These are phyloP conservation scores for Peromyscus nudipes DNA, from an alignment of 2,797 vertebrate genomes.

Conservation along the genomic window DNA sequence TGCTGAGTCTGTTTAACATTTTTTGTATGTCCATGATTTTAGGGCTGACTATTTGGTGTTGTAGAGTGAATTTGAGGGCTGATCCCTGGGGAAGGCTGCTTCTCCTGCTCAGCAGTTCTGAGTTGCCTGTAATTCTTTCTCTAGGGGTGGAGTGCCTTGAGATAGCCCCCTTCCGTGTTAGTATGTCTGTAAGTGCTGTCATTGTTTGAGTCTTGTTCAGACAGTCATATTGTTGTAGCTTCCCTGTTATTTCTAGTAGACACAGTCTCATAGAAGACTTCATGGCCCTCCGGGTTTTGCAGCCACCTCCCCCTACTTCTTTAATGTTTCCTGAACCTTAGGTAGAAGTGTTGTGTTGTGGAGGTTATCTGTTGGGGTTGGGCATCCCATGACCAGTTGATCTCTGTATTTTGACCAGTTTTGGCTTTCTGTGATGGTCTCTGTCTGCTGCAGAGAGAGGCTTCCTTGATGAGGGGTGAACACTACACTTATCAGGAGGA, in stretches of 20 bases:
- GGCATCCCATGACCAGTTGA: not conserved
- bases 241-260: not conserved
- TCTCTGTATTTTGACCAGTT: not conserved
- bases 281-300: too few relatives aligned
- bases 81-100: not conserved
- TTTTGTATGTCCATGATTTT: not conserved
- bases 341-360: not conserved
- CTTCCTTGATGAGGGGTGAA: not conserved
- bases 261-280: not conserved
- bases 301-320: too few relatives aligned
- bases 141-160: not conserved
- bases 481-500: not conserved
- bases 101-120: not conserved
- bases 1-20: not conserved
- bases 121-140: not conserved
- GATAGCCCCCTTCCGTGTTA: not conserved
- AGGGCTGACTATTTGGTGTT: not conserved
- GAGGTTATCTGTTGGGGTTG: not conserved
- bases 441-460: not conserved
- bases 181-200: not conserved
- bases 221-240: not conserved
- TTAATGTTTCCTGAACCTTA: not conserved
- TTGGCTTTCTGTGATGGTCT: not conserved
- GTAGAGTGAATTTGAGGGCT: too few relatives aligned
- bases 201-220: not conserved